Evolutionary conservation across 53 echinoderm and acorn worm genomes (phyloP), one percentile per base, ranked within the genome.

Genomic region (Pentamera pediparva): DNA sequence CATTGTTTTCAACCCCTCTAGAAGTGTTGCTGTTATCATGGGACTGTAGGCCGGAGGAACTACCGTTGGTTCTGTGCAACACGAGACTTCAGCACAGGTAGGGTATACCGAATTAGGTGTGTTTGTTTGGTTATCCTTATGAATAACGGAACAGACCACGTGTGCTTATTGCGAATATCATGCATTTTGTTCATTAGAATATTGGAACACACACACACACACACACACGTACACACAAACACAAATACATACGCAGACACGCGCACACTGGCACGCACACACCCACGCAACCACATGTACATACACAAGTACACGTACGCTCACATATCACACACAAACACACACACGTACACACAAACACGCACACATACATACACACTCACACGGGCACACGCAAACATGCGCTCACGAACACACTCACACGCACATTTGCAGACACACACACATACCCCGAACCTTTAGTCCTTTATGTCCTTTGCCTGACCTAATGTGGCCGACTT

Each of bases 21-120:
- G 70, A 70, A 43, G 50, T 70, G 6, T 35, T 70, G 27, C 35
- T 70, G 36, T 45, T 70, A 15, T 70, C 70, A 29, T 70, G 70
- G 70, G 70, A 70, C 32, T 70, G 70, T 48, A 29, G 50, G 29
- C 70, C 70, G 18, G 49, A 48, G 6, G 70, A 70, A 48, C 49
- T 70, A 17, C 70, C 70, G 18, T 32, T 70, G 51, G 33, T 70
- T 19, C 52, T 70, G 22, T 70, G 50, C 30, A 70, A 70, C 33
- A 70, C 70, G 35, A 49, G 70, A 22, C 65, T 39, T n/a, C 65
- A 40, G 22, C 39, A 38, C 10, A 61, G 31, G 34, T 61, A 8
- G 20, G 15, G 12, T 0, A 45, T 12, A 45, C 13, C 13, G 47
- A 45, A n/a, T n/a, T n/a, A n/a, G n/a, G n/a, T n/a, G n/a, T n/a